A percentile compares a stretch with the other conserved stretches of the same genome.
Evolutionary conservation across 1,140 invertebrate genomes (phyloP).

Genomic region (Neotoxoptera formosana): DNA sequence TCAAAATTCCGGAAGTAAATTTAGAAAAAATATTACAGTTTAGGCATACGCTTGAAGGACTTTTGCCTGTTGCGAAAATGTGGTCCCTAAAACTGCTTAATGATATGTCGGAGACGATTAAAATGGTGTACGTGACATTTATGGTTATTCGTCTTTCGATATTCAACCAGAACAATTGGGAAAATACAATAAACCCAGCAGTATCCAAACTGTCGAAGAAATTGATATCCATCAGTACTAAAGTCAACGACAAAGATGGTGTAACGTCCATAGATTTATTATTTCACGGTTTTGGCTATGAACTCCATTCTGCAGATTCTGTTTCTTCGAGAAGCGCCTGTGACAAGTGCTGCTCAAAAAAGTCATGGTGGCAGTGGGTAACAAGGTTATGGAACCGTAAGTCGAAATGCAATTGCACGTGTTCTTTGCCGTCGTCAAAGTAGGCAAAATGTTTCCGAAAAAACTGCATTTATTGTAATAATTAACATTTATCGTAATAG

Average conservation of each 20-base stretch:
- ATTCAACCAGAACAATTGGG: not conserved
- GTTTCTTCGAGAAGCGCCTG: too few relatives aligned
- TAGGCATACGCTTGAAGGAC: not conserved
- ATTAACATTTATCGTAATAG: too few relatives aligned
- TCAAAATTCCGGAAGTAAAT: not conserved
- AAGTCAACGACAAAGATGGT: not conserved
- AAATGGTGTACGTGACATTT: not conserved
- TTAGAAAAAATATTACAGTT: not conserved
- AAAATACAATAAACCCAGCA: not conserved
- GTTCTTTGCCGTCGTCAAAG: too few relatives aligned
- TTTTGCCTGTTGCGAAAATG: not conserved
- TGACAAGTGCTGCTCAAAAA: too few relatives aligned
- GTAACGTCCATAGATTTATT: not conserved
- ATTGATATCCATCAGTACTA: not conserved
- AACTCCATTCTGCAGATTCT: too few relatives aligned
- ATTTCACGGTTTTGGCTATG: not conserved
- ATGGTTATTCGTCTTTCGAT: not conserved
- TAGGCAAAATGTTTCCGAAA: too few relatives aligned
- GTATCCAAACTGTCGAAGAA: not conserved
- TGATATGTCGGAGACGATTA: not conserved
- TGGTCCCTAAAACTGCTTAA: not conserved
- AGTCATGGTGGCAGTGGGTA: too few relatives aligned
- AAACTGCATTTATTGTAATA: too few relatives aligned
- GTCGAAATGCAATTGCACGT: too few relatives aligned
- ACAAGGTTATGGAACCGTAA: too few relatives aligned